Base-by-base conservation (phyloP, 2,888 invertebrate genomes). In the Napeogenes sylphis region DNA sequence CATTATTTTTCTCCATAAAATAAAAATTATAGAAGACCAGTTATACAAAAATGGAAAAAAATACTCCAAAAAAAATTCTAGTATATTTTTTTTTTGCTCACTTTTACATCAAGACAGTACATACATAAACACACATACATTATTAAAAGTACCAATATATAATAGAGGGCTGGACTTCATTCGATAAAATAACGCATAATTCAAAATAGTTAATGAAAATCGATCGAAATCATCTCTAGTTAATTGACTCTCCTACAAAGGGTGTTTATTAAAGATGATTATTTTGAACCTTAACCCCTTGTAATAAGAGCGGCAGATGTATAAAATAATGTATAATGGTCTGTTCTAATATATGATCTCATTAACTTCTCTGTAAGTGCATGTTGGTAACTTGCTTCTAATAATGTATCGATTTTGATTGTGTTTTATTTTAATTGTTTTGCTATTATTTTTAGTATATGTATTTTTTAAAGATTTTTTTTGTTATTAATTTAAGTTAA, bases 91-190 rank as follows among this genome's bases (percentile, higher is more conserved):
- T 21, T 21, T 21, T 21, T 21, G 1, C 21, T 21, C 21, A 21
- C 21, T 1, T 21, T 21, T 21, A 21, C 21, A 21, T 5, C 4
- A 10, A 10, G 30, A 30, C 30, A 51, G n/a, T 8, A n/a, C n/a
- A 51, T 4, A 51, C 4, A 51, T 8, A 30, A 30, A 51, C 30
- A 51, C 4, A 51, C 30, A 51, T 30, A 30, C 12, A 30, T 30
- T 30, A 21, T 30, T 51, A 51, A 10, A 51, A 51, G 14, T 46
- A 57, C 30, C 21, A 21, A 62, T 55, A 32, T 58, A 55, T 63
- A 69, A 61, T 51, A 71, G 75, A 68, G 75, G 79, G 78, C 77
- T 72, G 79, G 57, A 79, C 71, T 72, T 71, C 74, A 75, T 75
- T 71, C 69, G 62, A 69, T 69, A 65, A 70, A 75, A 75, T 75